phyloP scores from a whole-genome alignment of 2,888 invertebrate species.

The Caenorhabditis macrosperma region DNA sequence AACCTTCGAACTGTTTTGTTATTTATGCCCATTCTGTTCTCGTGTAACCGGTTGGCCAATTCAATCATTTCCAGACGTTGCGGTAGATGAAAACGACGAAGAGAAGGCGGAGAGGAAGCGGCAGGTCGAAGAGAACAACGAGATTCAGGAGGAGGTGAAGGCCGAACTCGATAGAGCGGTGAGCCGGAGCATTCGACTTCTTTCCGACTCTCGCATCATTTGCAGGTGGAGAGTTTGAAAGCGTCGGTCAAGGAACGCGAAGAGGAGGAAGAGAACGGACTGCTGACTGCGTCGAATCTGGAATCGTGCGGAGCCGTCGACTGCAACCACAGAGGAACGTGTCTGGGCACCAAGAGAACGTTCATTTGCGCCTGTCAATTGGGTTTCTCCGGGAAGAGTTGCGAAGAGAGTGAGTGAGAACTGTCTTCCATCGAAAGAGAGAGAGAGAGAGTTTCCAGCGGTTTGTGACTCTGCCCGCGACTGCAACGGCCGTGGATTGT shows the following conservation, averaged over 20 bases:
- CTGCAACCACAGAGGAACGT: constrained; percentile 75
- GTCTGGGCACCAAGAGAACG: constrained; percentile 71
- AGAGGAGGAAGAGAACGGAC: constrained; percentile 36
- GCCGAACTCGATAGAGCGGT: constrained; percentile 59
- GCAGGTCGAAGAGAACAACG: constrained; percentile 43
- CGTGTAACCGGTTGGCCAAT: neutral
- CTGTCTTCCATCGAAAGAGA: neutral
- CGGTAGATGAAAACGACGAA: constrained; percentile 6
- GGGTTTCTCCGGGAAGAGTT: constrained; percentile 73
- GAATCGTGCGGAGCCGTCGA: constrained; percentile 64
- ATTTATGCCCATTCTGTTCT: constrained; percentile 11
- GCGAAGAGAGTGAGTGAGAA: constrained; percentile 73
- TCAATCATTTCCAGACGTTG: constrained; percentile 22
- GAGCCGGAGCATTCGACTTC: too few species aligned
- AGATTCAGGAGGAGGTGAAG: constrained; percentile 54
- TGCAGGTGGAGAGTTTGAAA: constrained; percentile 54
- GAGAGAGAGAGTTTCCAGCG: too few species aligned
- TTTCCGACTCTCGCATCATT: too few species aligned
- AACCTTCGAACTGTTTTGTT: constrained; percentile 31
- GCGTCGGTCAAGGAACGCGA: constrained; percentile 37
- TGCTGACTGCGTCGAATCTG: constrained; percentile 23
- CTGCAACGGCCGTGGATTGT: constrained; percentile 76
- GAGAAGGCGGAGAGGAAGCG: constrained; percentile 37
- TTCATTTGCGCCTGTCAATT: constrained; percentile 75
- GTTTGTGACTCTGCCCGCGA: constrained; percentile 75